Percentiles rank a stretch among this genome's conserved stretches.
Conservation (phyloP, 2,797 vertebrate species). For the Esox lucius region DNA sequence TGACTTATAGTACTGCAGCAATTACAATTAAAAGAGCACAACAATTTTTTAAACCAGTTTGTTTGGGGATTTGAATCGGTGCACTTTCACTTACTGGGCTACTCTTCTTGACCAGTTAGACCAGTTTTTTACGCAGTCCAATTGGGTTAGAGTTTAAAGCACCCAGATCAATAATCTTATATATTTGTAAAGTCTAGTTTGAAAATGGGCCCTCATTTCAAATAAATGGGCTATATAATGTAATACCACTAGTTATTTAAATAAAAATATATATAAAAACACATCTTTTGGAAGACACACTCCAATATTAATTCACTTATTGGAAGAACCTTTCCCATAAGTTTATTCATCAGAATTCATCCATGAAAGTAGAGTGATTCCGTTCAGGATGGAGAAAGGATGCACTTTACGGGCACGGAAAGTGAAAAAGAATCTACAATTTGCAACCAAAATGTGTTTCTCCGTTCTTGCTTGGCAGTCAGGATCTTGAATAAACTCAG, state of each 20-base stretch:
- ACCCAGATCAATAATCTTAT: slow-evolving; percentile 23
- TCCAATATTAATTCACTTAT: too few species aligned
- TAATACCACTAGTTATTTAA: slow-evolving; percentile 36
- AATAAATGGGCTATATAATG: slow-evolving; percentile 53
- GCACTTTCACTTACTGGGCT: too few species aligned
- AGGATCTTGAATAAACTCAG: background rate
- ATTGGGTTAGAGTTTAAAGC: slow-evolving; percentile 42
- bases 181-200: slow-evolving; percentile 38
- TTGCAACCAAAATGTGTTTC: background rate
- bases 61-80: too few species aligned
- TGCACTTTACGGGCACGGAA: background rate
- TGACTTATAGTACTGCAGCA: too few species aligned
- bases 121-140: slow-evolving; percentile 32
- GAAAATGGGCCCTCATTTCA: slow-evolving; percentile 48
- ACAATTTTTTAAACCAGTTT: too few species aligned
- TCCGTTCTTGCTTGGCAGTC: background rate
- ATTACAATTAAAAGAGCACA: too few species aligned
- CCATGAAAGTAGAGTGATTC: background rate
- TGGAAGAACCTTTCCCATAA: too few species aligned
- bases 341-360: too few species aligned
- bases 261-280: slow-evolving; percentile 38
- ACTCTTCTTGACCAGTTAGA: too few species aligned
- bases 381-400: background rate
- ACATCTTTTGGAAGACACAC: slow-evolving; percentile 6
- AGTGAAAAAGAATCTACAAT: background rate